These are phyloP conservation scores for Galemys pyrenaicus DNA, from an alignment of 2,113 vertebrate species.

Conservation along the genomic window DNA sequence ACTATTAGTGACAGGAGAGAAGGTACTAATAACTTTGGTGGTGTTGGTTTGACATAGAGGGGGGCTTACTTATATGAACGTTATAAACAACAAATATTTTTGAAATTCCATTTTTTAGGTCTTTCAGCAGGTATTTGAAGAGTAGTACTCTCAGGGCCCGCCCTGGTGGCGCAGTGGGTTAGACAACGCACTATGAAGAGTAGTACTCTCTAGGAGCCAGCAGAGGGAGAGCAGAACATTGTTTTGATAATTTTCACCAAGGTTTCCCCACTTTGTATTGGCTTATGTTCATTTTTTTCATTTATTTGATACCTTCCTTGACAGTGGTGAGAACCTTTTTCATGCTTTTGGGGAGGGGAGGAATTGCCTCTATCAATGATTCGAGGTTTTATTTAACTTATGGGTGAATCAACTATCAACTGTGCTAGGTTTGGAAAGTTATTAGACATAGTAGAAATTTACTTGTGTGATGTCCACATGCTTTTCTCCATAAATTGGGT, in stretches of 20 bases:
- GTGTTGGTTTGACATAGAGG: not conserved
- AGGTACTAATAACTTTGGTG: not conserved
- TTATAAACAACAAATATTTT: not conserved
- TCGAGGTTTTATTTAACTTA: slow-evolving; percentile 27
- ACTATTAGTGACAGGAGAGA: not conserved
- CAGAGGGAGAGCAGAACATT: slow-evolving; percentile 73
- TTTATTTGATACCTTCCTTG: not conserved
- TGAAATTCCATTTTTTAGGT: not conserved
- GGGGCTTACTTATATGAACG: not conserved
- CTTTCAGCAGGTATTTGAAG: not conserved
- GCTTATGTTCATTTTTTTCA: not conserved
- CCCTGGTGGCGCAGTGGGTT: too few species aligned
- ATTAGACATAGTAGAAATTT: not conserved
- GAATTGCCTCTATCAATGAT: not conserved
- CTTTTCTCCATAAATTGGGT: not conserved
- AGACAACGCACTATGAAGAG: too few species aligned
- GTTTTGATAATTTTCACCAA: slow-evolving; percentile 34
- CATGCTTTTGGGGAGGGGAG: not conserved
- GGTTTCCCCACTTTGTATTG: not conserved
- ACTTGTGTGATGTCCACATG: not conserved
- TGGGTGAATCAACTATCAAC: not conserved
- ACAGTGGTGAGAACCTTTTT: not conserved
- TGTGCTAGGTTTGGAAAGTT: not conserved
- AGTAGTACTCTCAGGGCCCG: slow-evolving; percentile 38
- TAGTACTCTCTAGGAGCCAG: slow-evolving; percentile 61